Evolutionary conservation across 2,797 vertebrate species (phyloP).

Genomic region (Neosalanx taihuensis): DNA sequence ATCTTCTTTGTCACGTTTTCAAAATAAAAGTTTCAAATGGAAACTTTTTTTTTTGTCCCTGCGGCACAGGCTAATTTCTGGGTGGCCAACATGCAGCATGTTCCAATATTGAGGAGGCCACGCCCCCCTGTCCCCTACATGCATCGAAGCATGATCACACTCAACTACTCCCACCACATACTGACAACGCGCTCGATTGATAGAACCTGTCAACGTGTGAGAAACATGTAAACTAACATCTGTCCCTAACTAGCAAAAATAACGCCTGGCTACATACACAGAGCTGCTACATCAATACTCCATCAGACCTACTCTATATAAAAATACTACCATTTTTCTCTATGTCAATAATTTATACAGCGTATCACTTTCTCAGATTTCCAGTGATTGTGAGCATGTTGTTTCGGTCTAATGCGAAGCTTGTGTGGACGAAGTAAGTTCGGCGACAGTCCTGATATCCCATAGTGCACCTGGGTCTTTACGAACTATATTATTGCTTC

Average conservation of each 20-base stretch:
- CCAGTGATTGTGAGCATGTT: neutral
- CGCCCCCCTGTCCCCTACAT: too few relatives aligned
- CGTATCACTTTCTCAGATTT: constrained; percentile 32
- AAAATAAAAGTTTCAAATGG: too few relatives aligned
- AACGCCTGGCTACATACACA: constrained; percentile 47
- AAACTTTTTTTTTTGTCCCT: too few relatives aligned
- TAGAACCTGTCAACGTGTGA: neutral
- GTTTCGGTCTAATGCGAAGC: constrained; percentile 37
- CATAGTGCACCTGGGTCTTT: constrained; percentile 40
- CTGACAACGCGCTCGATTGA: neutral
- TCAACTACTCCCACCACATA: neutral
- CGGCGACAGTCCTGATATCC: constrained; percentile 39
- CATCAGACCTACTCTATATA: constrained; percentile 47
- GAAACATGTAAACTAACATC: constrained; percentile 43
- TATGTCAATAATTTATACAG: constrained; percentile 53
- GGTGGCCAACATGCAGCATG: too few relatives aligned
- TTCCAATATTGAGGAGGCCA: too few relatives aligned
- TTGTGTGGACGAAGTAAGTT: constrained; percentile 42
- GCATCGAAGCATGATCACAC: neutral
- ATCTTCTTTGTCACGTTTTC: too few relatives aligned
- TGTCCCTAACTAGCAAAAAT: constrained; percentile 54
- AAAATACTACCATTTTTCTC: constrained; percentile 69
- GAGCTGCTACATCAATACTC: constrained; percentile 56
- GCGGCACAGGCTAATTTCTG: too few relatives aligned
- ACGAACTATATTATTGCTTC: constrained; percentile 39